phyloP scores from a whole-genome alignment of 64 coral and sea anemone genomes.

The Stichodactyla mertensii region DNA sequence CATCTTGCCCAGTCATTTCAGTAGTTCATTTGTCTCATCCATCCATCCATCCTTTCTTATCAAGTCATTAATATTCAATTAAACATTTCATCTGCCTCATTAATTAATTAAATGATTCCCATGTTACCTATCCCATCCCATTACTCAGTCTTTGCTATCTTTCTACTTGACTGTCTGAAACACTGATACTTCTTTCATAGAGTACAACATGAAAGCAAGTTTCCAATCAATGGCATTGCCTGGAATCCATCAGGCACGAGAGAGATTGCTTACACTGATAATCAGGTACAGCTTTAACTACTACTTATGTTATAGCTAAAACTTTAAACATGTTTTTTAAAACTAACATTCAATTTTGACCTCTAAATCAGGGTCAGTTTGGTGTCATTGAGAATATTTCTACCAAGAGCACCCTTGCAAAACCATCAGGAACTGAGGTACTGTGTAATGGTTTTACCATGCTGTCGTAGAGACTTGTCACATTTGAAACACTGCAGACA shows the following conservation, averaged over 20 bases:
- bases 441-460: background rate
- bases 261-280: constrained; percentile 95
- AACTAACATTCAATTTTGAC: background rate
- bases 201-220: constrained; percentile 71
- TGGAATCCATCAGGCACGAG: constrained; percentile 84
- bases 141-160: background rate
- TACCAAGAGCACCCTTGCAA: constrained; percentile 26
- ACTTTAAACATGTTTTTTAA: no score
- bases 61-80: no score
- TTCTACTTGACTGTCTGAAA: background rate
- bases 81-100: no score
- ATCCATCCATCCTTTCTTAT: no score
- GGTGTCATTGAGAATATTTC: constrained; percentile 89
- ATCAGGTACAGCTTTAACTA: constrained; percentile 49
- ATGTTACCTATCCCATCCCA: background rate
- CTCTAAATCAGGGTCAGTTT: constrained; percentile 76
- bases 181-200: constrained; percentile 26
- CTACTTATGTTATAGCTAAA: background rate
- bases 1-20: background rate
- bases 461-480: no score
- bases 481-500: no score
- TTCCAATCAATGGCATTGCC: constrained; percentile 61
- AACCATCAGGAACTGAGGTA: constrained; percentile 2
- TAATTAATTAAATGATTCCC: no score
- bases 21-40: no score